phyloP scores from a whole-genome alignment of 2,888 invertebrate genomes.

The Pterostichus niger region DNA sequence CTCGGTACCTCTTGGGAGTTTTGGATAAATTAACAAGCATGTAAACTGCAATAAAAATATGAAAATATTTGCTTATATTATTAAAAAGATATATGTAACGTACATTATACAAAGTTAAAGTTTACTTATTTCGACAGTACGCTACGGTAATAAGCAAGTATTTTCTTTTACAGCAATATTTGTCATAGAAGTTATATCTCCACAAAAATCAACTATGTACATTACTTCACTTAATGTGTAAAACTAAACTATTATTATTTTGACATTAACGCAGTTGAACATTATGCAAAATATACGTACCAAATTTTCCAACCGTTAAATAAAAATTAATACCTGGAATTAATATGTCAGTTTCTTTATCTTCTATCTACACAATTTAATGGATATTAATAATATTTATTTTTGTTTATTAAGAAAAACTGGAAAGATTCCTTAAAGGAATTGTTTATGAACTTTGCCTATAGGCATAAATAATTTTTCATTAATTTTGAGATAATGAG shows the following conservation, averaged over 20 bases:
- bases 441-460: neutral
- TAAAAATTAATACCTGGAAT: constrained; percentile 20
- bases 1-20: too few relatives aligned
- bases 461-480: constrained; percentile 3
- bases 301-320: constrained; percentile 41
- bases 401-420: constrained; percentile 8
- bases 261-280: constrained; percentile 16
- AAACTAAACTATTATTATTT: constrained; percentile 23
- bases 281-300: constrained; percentile 20
- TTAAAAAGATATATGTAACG: neutral
- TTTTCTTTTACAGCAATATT: too few relatives aligned
- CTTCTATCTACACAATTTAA: neutral
- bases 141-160: too few relatives aligned
- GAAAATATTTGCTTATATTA: neutral
- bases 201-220: neutral
- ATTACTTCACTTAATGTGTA: neutral
- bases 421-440: neutral
- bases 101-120: neutral
- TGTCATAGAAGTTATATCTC: too few relatives aligned
- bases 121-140: too few relatives aligned
- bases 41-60: neutral
- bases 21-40: too few relatives aligned
- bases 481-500: neutral
- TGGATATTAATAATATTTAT: neutral
- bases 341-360: neutral